Conservation (phyloP, 2,797 vertebrate genomes). For the Taeniopygia guttata region DNA sequence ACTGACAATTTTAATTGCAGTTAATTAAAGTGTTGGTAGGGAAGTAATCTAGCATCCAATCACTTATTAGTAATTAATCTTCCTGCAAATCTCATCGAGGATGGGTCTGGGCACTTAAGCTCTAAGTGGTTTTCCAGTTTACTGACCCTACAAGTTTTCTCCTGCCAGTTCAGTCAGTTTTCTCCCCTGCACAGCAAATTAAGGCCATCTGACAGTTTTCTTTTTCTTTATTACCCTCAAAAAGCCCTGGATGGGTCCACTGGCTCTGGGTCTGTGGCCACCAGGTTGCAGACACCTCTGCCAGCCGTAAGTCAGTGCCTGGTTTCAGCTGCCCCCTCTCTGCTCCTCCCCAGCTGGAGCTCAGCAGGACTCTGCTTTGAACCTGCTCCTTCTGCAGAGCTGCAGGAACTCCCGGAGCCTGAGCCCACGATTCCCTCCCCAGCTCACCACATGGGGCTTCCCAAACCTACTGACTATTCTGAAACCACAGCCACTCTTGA, state of each 20-base stretch:
- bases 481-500: conserved; percentile 61
- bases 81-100: background rate
- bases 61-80: background rate
- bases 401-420: conserved; percentile 62
- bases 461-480: conserved; percentile 59
- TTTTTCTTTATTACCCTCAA: background rate
- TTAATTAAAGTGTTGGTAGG: background rate
- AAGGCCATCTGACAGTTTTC: background rate
- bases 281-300: background rate
- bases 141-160: background rate
- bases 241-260: background rate
- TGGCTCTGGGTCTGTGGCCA: background rate
- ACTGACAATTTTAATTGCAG: background rate
- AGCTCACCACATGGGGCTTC: conserved; percentile 71
- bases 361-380: conserved; percentile 25
- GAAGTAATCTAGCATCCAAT: background rate
- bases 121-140: background rate
- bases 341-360: background rate
- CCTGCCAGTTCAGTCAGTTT: background rate
- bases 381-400: background rate
- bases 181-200: background rate
- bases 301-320: background rate
- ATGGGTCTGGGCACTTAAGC: background rate
- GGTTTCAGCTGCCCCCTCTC: background rate
- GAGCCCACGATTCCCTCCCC: conserved; percentile 70